Evolutionary conservation across 2,888 invertebrate species (phyloP).

Genomic region (Clivina fossor): DNA sequence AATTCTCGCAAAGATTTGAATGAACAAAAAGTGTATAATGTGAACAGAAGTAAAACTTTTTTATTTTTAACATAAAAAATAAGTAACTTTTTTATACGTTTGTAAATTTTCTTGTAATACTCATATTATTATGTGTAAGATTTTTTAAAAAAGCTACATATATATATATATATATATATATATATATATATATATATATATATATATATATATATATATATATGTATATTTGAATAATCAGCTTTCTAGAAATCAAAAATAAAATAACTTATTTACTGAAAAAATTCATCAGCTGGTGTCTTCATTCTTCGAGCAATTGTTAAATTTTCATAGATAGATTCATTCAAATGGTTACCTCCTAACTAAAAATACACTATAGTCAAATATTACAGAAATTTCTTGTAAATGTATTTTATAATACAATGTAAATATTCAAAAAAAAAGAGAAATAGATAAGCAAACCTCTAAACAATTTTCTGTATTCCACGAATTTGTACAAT

Average conservation of each 20-base stretch:
- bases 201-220: too few species aligned
- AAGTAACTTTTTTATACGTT: too few species aligned
- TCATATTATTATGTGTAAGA: too few species aligned
- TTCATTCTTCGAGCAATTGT: constrained; percentile 52
- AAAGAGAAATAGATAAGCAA: constrained; percentile 29
- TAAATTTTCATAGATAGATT: constrained; percentile 44
- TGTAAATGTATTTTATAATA: not conserved
- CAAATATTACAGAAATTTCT: constrained; percentile 1
- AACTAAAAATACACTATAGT: constrained; percentile 52
- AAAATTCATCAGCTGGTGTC: constrained; percentile 82
- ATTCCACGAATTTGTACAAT: constrained; percentile 82
- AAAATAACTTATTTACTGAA: constrained; percentile 63
- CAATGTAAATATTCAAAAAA: not conserved
- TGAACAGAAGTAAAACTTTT: too few species aligned
- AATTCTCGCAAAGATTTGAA: too few species aligned
- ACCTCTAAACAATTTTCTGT: constrained; percentile 71
- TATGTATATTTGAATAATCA: constrained; percentile 17
- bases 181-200: too few species aligned
- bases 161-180: constrained; percentile 3
- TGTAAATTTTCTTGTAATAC: too few species aligned
- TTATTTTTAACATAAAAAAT: too few species aligned
- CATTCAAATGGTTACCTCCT: constrained; percentile 37
- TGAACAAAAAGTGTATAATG: too few species aligned
- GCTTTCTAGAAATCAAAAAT: constrained; percentile 11
- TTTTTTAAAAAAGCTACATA: not conserved